Evolutionary conservation across 2,113 vertebrate genomes (phyloP).

Genomic region (Pseudorhombus dupliciocellatus): DNA sequence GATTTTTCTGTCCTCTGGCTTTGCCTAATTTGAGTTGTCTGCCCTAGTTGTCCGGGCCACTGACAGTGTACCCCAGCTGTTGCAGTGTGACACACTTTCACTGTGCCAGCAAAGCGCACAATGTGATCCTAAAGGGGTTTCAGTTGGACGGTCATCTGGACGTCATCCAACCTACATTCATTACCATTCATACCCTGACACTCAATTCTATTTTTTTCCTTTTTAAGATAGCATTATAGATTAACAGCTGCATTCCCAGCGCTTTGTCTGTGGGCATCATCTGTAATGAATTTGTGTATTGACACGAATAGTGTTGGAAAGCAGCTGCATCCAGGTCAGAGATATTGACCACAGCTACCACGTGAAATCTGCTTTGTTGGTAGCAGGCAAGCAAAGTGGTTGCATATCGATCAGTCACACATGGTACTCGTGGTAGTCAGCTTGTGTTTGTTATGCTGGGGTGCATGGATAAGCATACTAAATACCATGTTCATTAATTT

Average conservation of each 20-base stretch:
- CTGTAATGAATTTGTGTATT: conserved; percentile 74
- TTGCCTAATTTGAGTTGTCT: conserved; percentile 59
- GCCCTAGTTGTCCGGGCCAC: conserved; percentile 62
- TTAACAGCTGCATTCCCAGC: conserved; percentile 49
- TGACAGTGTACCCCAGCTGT: conserved; percentile 37
- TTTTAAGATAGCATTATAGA: conserved; percentile 62
- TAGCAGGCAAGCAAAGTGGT: conserved; percentile 59
- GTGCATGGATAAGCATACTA: conserved; percentile 17
- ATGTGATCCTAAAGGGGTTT: conserved; percentile 37
- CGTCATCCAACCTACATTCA: conserved; percentile 57
- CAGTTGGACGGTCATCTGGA: conserved; percentile 34
- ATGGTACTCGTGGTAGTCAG: conserved; percentile 37
- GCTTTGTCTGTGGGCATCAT: conserved; percentile 47
- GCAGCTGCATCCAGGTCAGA: conserved; percentile 80
- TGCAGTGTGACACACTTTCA: conserved; percentile 71
- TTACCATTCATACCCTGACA: conserved; percentile 38
- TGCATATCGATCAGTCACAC: conserved; percentile 70
- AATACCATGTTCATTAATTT: conserved; percentile 9
- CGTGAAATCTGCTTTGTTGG: conserved; percentile 67
- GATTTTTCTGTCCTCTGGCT: conserved; percentile 64
- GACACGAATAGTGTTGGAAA: conserved; percentile 61
- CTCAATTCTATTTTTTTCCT: conserved; percentile 44
- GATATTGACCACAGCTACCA: conserved; percentile 74
- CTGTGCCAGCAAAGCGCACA: conserved; percentile 31
- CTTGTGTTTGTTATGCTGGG: conserved; percentile 25